Percentiles rank a stretch among this genome's conserved stretches.
phyloP scores from a whole-genome alignment of 2,113 vertebrate genomes.

The Glaucidium brasilianum region DNA sequence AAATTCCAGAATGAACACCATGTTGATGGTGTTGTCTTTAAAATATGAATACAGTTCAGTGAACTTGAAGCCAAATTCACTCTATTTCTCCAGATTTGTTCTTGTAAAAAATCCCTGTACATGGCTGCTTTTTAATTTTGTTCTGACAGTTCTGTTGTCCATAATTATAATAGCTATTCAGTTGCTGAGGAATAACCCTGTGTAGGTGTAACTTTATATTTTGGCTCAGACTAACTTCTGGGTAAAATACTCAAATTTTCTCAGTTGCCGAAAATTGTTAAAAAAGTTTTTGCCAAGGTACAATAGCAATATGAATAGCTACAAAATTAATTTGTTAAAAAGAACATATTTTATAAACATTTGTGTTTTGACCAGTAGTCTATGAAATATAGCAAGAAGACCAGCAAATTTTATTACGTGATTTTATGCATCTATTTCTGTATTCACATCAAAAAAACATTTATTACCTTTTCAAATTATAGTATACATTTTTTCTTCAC shows the following conservation, averaged over 20 bases:
- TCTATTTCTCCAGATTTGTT: neutral
- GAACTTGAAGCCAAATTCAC: neutral
- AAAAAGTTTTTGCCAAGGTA: neutral
- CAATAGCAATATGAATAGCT: neutral
- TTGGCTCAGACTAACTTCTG: neutral
- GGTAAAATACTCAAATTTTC: neutral
- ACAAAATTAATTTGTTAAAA: neutral
- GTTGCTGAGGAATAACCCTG: neutral
- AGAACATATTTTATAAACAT: neutral
- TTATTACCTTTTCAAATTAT: conserved; percentile 51
- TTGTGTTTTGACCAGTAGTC: neutral
- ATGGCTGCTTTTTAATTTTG: neutral
- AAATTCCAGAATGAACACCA: neutral
- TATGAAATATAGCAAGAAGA: neutral
- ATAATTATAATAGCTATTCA: neutral
- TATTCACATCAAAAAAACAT: conserved; percentile 14
- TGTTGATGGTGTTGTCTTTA: neutral
- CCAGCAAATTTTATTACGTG: neutral
- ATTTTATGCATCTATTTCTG: conserved; percentile 5
- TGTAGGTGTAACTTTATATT: neutral
- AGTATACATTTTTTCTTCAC: conserved; percentile 39
- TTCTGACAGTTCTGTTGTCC: neutral
- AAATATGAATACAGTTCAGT: neutral
- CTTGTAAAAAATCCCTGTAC: neutral
- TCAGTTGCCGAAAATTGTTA: neutral